Conservation (phyloP, 2,888 invertebrate genomes). For the Scrobipalpa costella region DNA sequence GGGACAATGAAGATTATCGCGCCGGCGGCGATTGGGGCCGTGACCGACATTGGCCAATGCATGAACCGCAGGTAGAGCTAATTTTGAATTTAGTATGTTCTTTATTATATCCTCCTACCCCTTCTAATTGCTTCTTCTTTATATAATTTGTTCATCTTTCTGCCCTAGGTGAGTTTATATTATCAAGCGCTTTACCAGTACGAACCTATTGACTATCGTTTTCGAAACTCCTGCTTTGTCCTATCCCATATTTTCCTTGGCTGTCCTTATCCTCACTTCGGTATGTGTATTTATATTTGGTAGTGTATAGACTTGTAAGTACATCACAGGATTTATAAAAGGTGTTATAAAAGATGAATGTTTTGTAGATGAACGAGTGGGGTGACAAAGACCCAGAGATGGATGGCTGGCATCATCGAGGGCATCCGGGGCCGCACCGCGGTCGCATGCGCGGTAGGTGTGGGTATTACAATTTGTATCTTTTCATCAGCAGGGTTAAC, state of each 20-base stretch:
- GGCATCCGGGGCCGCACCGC: slow-evolving; percentile 72
- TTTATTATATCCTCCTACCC: too few relatives aligned
- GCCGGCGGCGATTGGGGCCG: slow-evolving; percentile 75
- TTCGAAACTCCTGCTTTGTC: slow-evolving; percentile 66
- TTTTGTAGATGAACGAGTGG: slow-evolving; percentile 75
- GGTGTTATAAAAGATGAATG: slow-evolving; percentile 25
- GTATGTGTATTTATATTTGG: slow-evolving; percentile 55
- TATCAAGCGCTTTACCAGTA: slow-evolving; percentile 64
- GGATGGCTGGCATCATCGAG: slow-evolving; percentile 76
- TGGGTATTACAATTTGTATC: slow-evolving; percentile 24
- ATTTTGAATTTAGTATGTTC: too few relatives aligned
- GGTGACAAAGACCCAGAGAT: slow-evolving; percentile 74
- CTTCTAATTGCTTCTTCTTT: slow-evolving; percentile 18
- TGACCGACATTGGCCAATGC: slow-evolving; percentile 75
- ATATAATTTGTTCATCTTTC: slow-evolving; percentile 33
- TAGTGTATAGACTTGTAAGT: slow-evolving; percentile 17
- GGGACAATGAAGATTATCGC: slow-evolving; percentile 80
- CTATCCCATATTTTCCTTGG: slow-evolving; percentile 78
- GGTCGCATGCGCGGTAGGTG: slow-evolving; percentile 67
- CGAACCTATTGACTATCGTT: slow-evolving; percentile 71
- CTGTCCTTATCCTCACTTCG: slow-evolving; percentile 74
- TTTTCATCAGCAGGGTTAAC: slow-evolving; percentile 7
- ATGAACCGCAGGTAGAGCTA: slow-evolving; percentile 66
- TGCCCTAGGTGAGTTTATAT: slow-evolving; percentile 65
- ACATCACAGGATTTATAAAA: background rate